Evolutionary conservation across 2,888 invertebrate species (phyloP).

Genomic region (Merodon equestris): DNA sequence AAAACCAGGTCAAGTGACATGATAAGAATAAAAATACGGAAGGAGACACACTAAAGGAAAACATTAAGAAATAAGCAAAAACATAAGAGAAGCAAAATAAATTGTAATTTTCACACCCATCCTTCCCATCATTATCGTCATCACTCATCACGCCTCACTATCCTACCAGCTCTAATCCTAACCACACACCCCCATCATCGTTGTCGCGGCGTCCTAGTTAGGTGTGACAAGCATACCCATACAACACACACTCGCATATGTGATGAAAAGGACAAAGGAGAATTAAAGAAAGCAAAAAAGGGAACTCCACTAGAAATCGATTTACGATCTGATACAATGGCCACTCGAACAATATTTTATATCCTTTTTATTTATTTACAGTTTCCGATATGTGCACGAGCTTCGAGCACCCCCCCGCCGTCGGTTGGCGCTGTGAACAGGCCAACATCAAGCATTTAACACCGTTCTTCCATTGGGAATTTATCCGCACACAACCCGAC

Average conservation of each 20-base stretch:
- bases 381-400: conserved; percentile 47
- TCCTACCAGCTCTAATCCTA: no score
- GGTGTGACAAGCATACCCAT: conserved; percentile 40
- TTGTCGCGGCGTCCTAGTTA: conserved; percentile 35
- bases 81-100: no score
- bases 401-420: no score
- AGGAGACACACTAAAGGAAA: conserved; percentile 48
- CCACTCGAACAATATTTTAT: conserved; percentile 68
- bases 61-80: conserved; percentile 61
- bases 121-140: not conserved
- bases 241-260: conserved; percentile 15
- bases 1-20: conserved; percentile 63
- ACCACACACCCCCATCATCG: no score
- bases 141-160: not conserved
- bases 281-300: conserved; percentile 4
- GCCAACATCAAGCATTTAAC: conserved; percentile 18
- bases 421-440: conserved; percentile 23
- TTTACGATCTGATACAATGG: conserved; percentile 67
- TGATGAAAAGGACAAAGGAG: not conserved
- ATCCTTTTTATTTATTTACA: conserved; percentile 68
- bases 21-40: conserved; percentile 55
- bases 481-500: conserved; percentile 26
- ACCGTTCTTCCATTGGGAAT: conserved; percentile 12
- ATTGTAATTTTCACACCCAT: conserved; percentile 56
- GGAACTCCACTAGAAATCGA: conserved; percentile 56